A percentile compares a stretch with the other conserved stretches of the same genome.
phyloP scores from a whole-genome alignment of 2,888 invertebrate genomes.

The Dusona sp. region DNA sequence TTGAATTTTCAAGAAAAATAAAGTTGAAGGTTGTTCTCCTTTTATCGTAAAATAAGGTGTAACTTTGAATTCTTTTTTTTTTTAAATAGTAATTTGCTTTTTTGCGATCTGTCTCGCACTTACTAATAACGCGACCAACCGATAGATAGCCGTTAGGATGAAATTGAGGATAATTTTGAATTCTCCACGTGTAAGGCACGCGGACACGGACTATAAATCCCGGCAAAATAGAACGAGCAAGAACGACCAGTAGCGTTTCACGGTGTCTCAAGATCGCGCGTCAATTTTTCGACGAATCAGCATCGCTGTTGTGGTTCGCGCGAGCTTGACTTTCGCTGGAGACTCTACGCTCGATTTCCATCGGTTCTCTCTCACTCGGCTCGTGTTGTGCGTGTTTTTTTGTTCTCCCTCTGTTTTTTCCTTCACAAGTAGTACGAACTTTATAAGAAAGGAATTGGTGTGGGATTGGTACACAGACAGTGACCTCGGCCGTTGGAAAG shows the following conservation, averaged over 20 bases:
- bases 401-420: background rate
- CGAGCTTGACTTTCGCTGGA: constrained; percentile 6
- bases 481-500: background rate
- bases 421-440: background rate
- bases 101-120: no score
- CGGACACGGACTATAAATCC: background rate
- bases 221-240: background rate
- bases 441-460: background rate
- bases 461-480: constrained; percentile 1
- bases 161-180: background rate
- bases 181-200: background rate
- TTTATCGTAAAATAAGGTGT: no score
- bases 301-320: constrained; percentile 5
- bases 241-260: background rate
- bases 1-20: no score
- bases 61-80: background rate
- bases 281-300: constrained; percentile 44
- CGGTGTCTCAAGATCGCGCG: constrained; percentile 3
- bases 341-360: background rate
- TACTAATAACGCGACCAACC: background rate
- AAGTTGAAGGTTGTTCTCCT: no score
- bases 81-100: background rate
- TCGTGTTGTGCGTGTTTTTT: background rate
- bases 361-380: background rate
- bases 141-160: background rate